These are phyloP conservation scores for Mormyrops attenuatus DNA, from an alignment of 2,797 vertebrate species.

Conservation along the genomic window DNA sequence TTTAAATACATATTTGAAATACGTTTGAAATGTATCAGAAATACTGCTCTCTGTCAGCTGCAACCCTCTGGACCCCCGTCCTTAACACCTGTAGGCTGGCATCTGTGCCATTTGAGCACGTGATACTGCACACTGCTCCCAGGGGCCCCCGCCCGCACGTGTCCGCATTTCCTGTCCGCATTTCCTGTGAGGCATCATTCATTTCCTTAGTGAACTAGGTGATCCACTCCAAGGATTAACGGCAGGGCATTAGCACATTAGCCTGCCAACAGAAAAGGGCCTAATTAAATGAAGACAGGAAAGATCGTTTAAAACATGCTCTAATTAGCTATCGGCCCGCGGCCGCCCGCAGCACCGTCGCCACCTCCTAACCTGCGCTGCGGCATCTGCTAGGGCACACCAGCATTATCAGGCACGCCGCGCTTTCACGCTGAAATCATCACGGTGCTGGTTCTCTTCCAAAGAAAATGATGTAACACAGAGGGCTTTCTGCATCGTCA, in stretches of 20 bases:
- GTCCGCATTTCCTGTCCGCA: neutral
- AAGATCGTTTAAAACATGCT: neutral
- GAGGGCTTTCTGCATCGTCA: neutral
- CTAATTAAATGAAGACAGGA: constrained; percentile 8
- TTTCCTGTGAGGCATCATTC: neutral
- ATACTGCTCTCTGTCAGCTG: neutral
- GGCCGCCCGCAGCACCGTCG: neutral
- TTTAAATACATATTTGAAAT: neutral
- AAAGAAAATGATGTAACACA: neutral
- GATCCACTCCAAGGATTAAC: neutral
- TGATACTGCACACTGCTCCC: neutral
- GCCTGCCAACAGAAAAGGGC: neutral
- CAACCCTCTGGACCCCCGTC: neutral
- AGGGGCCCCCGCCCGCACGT: neutral
- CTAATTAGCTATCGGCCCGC: neutral
- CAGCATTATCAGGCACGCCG: neutral
- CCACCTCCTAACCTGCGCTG: neutral
- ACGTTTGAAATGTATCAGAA: neutral
- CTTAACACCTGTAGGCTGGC: neutral
- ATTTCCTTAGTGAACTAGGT: neutral
- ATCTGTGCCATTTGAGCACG: neutral
- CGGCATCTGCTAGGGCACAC: neutral
- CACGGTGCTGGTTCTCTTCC: neutral
- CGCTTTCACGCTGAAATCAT: neutral
- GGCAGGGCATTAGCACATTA: neutral